Evolutionary conservation across 1,140 invertebrate species (phyloP).

Genomic region (Drosophila tani): DNA sequence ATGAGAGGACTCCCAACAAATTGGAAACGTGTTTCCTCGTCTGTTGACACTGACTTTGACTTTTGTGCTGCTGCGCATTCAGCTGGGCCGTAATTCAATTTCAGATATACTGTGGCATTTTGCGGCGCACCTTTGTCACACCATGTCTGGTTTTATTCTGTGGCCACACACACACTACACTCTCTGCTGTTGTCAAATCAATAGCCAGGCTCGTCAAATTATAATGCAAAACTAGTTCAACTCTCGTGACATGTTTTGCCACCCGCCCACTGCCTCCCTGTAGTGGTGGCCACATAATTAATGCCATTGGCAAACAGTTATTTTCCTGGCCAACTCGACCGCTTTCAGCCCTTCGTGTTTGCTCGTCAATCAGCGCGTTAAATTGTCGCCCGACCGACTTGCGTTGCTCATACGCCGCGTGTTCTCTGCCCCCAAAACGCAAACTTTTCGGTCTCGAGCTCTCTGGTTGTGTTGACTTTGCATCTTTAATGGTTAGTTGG

Average conservation of each 20-base stretch:
- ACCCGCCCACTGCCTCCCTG: not conserved
- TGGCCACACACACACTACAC: slow-evolving; percentile 22
- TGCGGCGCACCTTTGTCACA: slow-evolving; percentile 43
- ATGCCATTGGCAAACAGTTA: slow-evolving; percentile 45
- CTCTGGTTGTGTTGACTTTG: slow-evolving; percentile 61
- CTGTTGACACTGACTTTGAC: slow-evolving; percentile 55
- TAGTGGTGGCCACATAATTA: slow-evolving; percentile 40
- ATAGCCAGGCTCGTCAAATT: slow-evolving; percentile 40
- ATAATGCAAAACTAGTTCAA: slow-evolving; percentile 52
- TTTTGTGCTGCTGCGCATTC: slow-evolving; percentile 62
- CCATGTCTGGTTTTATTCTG: slow-evolving; percentile 12
- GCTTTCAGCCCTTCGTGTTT: slow-evolving; percentile 32
- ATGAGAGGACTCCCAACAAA: slow-evolving; percentile 51
- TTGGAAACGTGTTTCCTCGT: slow-evolving; percentile 68
- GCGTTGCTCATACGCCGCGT: slow-evolving; percentile 64
- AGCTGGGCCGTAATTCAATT: slow-evolving; percentile 73
- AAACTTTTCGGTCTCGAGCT: slow-evolving; percentile 42
- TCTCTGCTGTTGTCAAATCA: slow-evolving; percentile 44
- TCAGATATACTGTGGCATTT: slow-evolving; percentile 36
- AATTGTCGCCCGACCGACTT: slow-evolving; percentile 42
- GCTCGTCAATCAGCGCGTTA: slow-evolving; percentile 65
- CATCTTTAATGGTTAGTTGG: slow-evolving; percentile 62
- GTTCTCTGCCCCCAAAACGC: slow-evolving; percentile 3
- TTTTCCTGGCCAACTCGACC: slow-evolving; percentile 21
- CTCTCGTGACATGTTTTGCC: slow-evolving; percentile 14